Conservation (phyloP, 2,113 vertebrate species). For the Heterotis niloticus region DNA sequence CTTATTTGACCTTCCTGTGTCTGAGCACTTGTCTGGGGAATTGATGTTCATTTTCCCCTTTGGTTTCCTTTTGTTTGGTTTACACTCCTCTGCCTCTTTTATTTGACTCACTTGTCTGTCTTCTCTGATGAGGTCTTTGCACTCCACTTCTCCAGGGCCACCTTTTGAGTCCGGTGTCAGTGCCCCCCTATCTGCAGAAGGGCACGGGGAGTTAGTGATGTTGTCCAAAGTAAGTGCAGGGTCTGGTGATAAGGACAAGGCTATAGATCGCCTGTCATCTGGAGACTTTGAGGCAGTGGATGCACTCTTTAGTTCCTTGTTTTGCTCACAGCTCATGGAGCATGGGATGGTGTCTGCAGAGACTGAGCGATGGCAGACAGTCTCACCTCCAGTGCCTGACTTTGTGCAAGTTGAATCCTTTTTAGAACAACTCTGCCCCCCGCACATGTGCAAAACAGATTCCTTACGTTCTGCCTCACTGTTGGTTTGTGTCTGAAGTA, state of each 20-base stretch:
- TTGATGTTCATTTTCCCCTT: constrained; percentile 29
- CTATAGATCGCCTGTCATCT: constrained; percentile 52
- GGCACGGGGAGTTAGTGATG: constrained; percentile 35
- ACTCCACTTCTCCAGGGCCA: constrained; percentile 13
- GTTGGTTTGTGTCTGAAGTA: constrained; percentile 58
- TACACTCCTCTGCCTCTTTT: constrained; percentile 33
- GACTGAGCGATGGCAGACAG: constrained; percentile 38
- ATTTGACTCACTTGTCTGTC: constrained; percentile 19
- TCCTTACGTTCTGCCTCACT: constrained; percentile 58
- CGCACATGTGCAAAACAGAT: constrained; percentile 59
- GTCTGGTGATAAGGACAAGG: constrained; percentile 59
- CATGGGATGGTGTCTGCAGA: constrained; percentile 35
- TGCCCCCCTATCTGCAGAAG: constrained; percentile 29
- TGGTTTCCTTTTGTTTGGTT: constrained; percentile 37
- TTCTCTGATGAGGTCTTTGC: neutral
- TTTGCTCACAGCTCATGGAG: constrained; percentile 54
- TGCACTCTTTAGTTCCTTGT: constrained; percentile 50
- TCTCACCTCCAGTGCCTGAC: constrained; percentile 37
- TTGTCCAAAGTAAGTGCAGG: constrained; percentile 29
- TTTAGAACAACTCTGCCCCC: constrained; percentile 52
- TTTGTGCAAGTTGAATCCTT: constrained; percentile 55
- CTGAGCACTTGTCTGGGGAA: constrained; percentile 38
- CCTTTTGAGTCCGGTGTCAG: constrained; percentile 16
- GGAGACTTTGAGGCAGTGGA: constrained; percentile 45
- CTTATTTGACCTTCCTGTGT: constrained; percentile 38